Evolutionary conservation across 2,113 vertebrate genomes (phyloP).

Genomic region (Cardinalis cardinalis): DNA sequence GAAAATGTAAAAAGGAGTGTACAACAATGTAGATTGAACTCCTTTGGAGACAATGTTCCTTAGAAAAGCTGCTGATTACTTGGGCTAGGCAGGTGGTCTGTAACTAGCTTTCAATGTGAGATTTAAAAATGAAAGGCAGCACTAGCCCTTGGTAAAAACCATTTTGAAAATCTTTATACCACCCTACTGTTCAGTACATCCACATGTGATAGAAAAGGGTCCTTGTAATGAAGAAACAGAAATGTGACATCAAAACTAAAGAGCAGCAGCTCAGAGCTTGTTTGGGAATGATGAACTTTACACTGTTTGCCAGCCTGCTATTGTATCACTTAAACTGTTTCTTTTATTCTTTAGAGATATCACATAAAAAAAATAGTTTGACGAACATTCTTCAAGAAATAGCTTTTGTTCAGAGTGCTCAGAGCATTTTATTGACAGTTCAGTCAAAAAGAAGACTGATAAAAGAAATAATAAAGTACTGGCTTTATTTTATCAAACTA

Average conservation of each 20-base stretch:
- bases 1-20: background rate
- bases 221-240: constrained; percentile 15
- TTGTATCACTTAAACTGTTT: background rate
- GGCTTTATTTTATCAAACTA: constrained; percentile 16
- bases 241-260: constrained; percentile 27
- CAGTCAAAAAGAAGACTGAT: background rate
- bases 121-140: constrained; percentile 32
- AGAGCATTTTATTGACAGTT: background rate
- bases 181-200: background rate
- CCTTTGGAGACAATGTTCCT: background rate
- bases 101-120: background rate
- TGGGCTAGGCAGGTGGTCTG: background rate
- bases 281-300: constrained; percentile 9
- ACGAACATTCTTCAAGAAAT: background rate
- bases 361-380: background rate
- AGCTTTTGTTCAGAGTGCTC: background rate
- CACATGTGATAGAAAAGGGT: background rate
- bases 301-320: background rate
- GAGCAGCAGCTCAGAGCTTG: background rate
- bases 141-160: background rate
- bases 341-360: constrained; percentile 7
- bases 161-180: background rate
- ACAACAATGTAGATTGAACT: background rate
- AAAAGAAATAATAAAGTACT: background rate
- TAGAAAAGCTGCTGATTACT: constrained; percentile 34